Conservation (phyloP, 2,797 vertebrate genomes). For the Naso thynnoides region DNA sequence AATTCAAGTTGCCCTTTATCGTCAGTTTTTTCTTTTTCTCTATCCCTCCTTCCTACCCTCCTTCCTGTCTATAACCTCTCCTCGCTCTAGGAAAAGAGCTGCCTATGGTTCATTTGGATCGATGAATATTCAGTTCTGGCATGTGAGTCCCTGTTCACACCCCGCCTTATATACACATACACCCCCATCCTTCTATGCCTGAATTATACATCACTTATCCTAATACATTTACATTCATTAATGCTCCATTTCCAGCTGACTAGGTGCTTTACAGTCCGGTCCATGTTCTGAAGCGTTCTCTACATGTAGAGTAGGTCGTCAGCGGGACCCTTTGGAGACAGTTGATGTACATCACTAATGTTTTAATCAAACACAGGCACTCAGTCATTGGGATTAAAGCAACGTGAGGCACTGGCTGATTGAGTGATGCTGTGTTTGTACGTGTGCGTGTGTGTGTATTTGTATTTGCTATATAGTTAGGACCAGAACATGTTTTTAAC, state of each 20-base stretch:
- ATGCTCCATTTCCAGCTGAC: conserved; percentile 80
- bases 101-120: conserved; percentile 57
- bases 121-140: conserved; percentile 78
- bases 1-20: conserved; percentile 60
- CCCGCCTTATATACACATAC: conserved; percentile 61
- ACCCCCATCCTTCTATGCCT: conserved; percentile 51
- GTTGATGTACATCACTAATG: conserved; percentile 60
- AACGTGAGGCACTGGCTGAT: conserved; percentile 56
- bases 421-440: conserved; percentile 52
- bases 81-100: conserved; percentile 48
- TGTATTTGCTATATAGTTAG: background rate
- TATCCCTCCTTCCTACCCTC: background rate
- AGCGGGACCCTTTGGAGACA: conserved; percentile 65
- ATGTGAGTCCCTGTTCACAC: conserved; percentile 71
- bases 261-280: conserved; percentile 73
- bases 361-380: conserved; percentile 75
- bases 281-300: conserved; percentile 63
- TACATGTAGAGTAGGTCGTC: conserved; percentile 59
- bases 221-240: conserved; percentile 86
- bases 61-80: conserved; percentile 36
- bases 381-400: conserved; percentile 69
- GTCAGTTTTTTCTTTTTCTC: conserved; percentile 36
- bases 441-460: conserved; percentile 19
- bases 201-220: conserved; percentile 85
- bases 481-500: too few species aligned